Base-by-base conservation (phyloP, 2,113 vertebrate genomes). In the Corydoras sp. region DNA sequence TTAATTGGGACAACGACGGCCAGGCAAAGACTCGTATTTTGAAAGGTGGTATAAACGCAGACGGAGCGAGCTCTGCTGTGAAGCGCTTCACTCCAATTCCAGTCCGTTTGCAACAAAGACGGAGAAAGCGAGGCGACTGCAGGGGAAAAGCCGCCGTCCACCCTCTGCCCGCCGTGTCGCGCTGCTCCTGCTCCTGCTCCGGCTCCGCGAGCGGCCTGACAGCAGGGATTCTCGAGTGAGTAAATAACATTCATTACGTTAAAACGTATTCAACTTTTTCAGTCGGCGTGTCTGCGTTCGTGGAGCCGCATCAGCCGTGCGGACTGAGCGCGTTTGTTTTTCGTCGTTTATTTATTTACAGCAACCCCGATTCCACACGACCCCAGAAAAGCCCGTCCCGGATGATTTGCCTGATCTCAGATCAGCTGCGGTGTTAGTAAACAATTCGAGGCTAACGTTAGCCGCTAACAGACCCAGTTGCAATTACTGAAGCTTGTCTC, bases 101-200 rank as follows among this genome's bases (percentile, higher is more conserved):
- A 35, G 69, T 50, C 32, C 58, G 70, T 73, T 70, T 65, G 66
- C 70, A 79, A 79, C 77, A 79, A 79, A 79, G 77, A 62, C 30
- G 66, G 18, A 32, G 62, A 58, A 30, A 56, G 65, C 66, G 51
- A 70, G 72, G 56, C 18, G 35, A 64, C 59, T 68, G 51, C 10
- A 50, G 71, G 59, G 18, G 18, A 24, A 24, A 24, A 24, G 18
- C 18, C 18, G 18, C 18, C 18, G 18, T 24, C 18, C 18, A 24
- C 18, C 18, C 18, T 24, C 18, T 24, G 18, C 18, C 18, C 18
- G 18, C 18, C 18, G 18, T 24, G 18, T 24, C 18, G 18, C 18
- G 18, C 18, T 24, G 2, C 18, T 24, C 18, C 18, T 24, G 18
- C 18, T 24, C 18, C 18, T 24, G 18, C 18, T 24, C 18, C 18